phyloP scores from a whole-genome alignment of 2,797 vertebrate genomes.

The Capromys pilorides region DNA sequence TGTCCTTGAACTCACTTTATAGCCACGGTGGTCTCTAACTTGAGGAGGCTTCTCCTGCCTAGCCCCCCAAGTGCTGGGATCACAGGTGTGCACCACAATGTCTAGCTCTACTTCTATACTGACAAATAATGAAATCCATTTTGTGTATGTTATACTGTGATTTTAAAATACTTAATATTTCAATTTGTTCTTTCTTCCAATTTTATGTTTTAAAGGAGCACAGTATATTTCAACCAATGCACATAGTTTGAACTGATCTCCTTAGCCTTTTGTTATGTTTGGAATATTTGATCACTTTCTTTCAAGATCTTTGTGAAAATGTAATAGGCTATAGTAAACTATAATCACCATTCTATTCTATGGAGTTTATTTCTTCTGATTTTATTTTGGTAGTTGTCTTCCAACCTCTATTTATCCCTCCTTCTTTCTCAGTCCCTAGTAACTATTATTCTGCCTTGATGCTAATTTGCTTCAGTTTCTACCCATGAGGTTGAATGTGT shows the following conservation, averaged over 20 bases:
- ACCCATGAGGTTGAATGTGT: no score
- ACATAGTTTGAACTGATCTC: not conserved
- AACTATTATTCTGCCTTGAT: no score
- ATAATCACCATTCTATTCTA: no score
- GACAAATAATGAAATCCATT: not conserved
- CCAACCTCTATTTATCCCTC: not conserved
- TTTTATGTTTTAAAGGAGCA: not conserved
- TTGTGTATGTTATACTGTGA: not conserved
- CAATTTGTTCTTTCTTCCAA: not conserved
- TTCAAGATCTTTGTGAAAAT: not conserved
- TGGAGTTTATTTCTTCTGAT: no score
- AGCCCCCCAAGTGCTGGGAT: no score
- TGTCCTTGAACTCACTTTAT: no score
- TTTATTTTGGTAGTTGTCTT: not conserved
- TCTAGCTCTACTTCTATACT: not conserved
- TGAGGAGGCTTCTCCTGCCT: no score
- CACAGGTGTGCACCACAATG: no score
- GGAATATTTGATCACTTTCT: not conserved
- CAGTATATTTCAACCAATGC: not conserved
- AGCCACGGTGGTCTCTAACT: no score
- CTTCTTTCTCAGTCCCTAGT: not conserved
- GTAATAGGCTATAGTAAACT: not conserved
- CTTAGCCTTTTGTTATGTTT: no score
- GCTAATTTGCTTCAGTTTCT: not conserved
- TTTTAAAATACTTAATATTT: not conserved